These are phyloP conservation scores for Forbesichthys papilliferus DNA, from an alignment of 2,113 vertebrate species.

Conservation along the genomic window DNA sequence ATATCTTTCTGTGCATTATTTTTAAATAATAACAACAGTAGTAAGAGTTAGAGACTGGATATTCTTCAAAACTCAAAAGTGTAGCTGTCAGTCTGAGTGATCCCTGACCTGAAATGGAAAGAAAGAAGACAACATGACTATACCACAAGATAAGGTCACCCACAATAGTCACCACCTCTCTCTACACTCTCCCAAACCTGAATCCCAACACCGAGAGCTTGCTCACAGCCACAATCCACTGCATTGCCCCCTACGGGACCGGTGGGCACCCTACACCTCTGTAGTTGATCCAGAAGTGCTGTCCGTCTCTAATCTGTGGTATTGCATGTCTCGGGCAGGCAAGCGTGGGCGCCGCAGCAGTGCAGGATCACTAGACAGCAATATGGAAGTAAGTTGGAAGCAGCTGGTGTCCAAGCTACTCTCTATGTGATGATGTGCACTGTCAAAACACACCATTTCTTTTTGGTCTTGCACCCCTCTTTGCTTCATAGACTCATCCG, in stretches of 20 bases:
- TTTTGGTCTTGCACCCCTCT: slow-evolving; percentile 76
- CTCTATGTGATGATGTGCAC: slow-evolving; percentile 91
- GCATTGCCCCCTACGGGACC: slow-evolving; percentile 70
- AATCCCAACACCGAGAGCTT: slow-evolving; percentile 55
- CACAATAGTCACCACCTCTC: slow-evolving; percentile 21
- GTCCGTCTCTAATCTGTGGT: slow-evolving; percentile 97
- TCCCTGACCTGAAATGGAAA: neutral
- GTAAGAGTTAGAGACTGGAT: slow-evolving; percentile 21
- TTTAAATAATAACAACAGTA: slow-evolving; percentile 1
- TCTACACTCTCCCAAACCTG: slow-evolving; percentile 43
- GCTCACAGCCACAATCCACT: slow-evolving; percentile 66
- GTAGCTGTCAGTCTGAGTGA: slow-evolving; percentile 18
- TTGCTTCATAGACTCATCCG: slow-evolving; percentile 79
- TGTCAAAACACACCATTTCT: slow-evolving; percentile 79
- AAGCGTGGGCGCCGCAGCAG: slow-evolving; percentile 99
- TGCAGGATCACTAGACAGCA: slow-evolving; percentile 99
- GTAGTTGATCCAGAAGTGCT: slow-evolving; percentile 79
- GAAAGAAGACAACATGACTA: slow-evolving; percentile 7
- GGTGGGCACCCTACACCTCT: slow-evolving; percentile 68
- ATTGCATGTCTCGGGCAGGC: slow-evolving; percentile 99
- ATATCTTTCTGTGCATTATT: neutral
- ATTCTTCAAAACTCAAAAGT: neutral
- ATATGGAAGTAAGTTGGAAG: slow-evolving; percentile 99
- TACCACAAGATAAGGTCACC: slow-evolving; percentile 11
- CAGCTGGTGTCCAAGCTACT: slow-evolving; percentile 86